Evolutionary conservation across 2,113 vertebrate genomes (phyloP).

Genomic region (Arothron firmamentum): DNA sequence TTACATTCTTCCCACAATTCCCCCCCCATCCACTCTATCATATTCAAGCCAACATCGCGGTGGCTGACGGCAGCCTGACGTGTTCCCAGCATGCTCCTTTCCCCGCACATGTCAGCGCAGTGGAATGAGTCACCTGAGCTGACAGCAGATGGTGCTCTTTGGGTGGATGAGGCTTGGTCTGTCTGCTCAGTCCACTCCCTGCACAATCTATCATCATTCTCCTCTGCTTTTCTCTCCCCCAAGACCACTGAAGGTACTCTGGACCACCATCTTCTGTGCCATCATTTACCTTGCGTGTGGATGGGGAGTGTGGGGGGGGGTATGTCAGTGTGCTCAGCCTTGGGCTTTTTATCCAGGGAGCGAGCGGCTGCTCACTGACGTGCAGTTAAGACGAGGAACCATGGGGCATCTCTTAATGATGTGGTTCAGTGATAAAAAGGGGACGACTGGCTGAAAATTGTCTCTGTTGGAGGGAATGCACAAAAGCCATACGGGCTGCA

Average conservation of each 20-base stretch:
- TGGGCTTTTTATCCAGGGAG: constrained; percentile 65
- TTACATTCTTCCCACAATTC: constrained; percentile 20
- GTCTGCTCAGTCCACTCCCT: constrained; percentile 51
- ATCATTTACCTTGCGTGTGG: constrained; percentile 68
- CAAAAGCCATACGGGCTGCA: neutral
- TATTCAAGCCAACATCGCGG: constrained; percentile 46
- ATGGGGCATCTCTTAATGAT: constrained; percentile 68
- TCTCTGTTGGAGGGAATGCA: constrained; percentile 20
- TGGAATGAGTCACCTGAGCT: constrained; percentile 68
- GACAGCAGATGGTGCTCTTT: constrained; percentile 82
- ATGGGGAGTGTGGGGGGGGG: constrained; percentile 17
- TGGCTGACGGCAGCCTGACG: constrained; percentile 53
- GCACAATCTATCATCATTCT: constrained; percentile 74
- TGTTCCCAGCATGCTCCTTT: constrained; percentile 55
- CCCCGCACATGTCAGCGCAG: constrained; percentile 50
- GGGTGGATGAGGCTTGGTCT: constrained; percentile 64
- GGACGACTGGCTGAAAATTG: constrained; percentile 55
- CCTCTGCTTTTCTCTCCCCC: constrained; percentile 54
- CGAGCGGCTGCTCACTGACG: constrained; percentile 41
- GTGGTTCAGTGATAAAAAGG: constrained; percentile 65
- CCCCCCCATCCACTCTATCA: constrained; percentile 21
- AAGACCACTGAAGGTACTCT: constrained; percentile 58
- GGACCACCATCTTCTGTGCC: constrained; percentile 68
- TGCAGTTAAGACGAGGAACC: constrained; percentile 64
- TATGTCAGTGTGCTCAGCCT: constrained; percentile 68